A percentile compares a stretch with the other conserved stretches of the same genome.
Conservation (phyloP, 2,797 vertebrate species). For the Calcarius lapponicus region DNA sequence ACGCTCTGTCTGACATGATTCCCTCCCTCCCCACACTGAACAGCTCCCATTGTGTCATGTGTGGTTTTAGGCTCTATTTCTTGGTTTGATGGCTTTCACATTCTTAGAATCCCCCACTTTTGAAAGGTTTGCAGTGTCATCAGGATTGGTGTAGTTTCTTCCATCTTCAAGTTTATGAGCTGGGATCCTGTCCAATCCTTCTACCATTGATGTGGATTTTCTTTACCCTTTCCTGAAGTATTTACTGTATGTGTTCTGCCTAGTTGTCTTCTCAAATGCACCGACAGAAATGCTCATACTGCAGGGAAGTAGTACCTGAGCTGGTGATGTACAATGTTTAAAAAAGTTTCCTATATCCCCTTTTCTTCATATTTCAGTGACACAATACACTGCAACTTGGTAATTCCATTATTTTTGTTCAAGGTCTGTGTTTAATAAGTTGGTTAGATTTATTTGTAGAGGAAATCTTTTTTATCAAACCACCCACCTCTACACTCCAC, state of each 20-base stretch:
- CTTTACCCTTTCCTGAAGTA: neutral
- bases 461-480: neutral
- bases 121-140: neutral
- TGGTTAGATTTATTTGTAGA: neutral
- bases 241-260: neutral
- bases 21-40: rapidly evolving
- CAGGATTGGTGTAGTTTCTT: neutral
- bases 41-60: rapidly evolving
- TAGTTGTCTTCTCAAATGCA: neutral
- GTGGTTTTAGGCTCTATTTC: neutral
- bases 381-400: neutral
- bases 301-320: neutral
- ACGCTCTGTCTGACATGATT: neutral
- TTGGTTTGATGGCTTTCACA: neutral
- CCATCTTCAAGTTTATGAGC: neutral
- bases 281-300: neutral
- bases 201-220: neutral
- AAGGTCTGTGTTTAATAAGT: neutral
- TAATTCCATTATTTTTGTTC: neutral
- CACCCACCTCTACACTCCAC: neutral
- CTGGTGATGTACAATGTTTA: neutral
- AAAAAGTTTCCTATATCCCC: neutral
- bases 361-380: neutral
- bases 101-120: neutral
- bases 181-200: neutral